These are phyloP conservation scores for Trachelipus rathkii DNA, from an alignment of 1,140 invertebrate genomes.

Conservation along the genomic window DNA sequence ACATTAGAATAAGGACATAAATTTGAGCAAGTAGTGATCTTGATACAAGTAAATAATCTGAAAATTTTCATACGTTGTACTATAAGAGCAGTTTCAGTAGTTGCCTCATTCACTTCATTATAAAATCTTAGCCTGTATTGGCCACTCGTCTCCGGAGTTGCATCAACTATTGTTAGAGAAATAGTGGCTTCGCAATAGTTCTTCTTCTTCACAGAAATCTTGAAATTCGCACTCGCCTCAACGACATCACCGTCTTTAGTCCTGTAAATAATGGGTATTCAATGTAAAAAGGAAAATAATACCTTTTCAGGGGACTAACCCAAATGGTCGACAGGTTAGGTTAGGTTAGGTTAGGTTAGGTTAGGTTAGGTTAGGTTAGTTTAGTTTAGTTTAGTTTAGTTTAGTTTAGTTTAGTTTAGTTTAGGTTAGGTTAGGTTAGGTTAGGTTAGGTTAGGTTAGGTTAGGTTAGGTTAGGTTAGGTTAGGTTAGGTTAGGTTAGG, in stretches of 20 bases:
- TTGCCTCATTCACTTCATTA: slow-evolving; percentile 36
- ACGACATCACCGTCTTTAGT: slow-evolving; percentile 37
- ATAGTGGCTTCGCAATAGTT: slow-evolving; percentile 39
- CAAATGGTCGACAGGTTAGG: not conserved
- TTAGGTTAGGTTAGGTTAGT: not conserved
- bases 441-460: no score
- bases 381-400: no score
- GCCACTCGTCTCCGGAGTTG: slow-evolving; percentile 30
- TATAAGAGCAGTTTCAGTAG: slow-evolving; percentile 38
- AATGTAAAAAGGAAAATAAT: no score
- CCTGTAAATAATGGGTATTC: slow-evolving; percentile 19
- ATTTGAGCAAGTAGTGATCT: no score
- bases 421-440: no score
- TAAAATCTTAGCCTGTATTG: slow-evolving; percentile 34
- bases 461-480: no score
- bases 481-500: no score
- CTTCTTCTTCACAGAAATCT: slow-evolving; percentile 30
- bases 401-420: no score
- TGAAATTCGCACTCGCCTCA: slow-evolving; percentile 32
- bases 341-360: not conserved
- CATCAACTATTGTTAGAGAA: slow-evolving; percentile 36
- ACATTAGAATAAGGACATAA: no score
- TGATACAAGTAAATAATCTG: no score
- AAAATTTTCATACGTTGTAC: slow-evolving; percentile 33
- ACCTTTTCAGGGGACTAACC: no score